phyloP scores from a whole-genome alignment of 1,140 invertebrate species.

The Drosophila teissieri region DNA sequence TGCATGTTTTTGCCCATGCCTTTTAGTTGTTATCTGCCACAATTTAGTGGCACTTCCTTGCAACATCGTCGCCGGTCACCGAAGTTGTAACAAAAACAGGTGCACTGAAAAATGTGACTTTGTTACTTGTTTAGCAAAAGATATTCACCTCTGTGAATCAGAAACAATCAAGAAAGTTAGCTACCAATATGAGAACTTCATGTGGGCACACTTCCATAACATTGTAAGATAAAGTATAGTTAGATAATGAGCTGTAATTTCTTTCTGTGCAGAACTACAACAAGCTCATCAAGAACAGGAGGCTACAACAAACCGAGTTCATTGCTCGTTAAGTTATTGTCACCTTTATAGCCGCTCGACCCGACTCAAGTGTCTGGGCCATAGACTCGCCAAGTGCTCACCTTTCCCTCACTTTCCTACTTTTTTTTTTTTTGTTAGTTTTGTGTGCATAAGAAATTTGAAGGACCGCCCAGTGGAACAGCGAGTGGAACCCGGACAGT shows the following conservation, averaged over 20 bases:
- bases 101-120: neutral
- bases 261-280: constrained; percentile 6
- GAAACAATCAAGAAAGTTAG: too few relatives aligned
- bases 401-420: constrained; percentile 27
- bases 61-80: constrained; percentile 71
- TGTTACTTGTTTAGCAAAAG: neutral
- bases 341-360: constrained; percentile 69
- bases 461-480: constrained; percentile 13
- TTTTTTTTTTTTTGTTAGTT: constrained; percentile 39
- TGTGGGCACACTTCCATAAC: too few relatives aligned
- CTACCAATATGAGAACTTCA: too few relatives aligned
- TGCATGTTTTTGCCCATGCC: constrained; percentile 37
- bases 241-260: neutral
- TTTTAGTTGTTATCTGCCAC: constrained; percentile 70
- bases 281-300: constrained; percentile 45
- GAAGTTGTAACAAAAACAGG: constrained; percentile 27
- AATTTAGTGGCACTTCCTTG: constrained; percentile 82
- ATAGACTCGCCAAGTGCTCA: constrained; percentile 63
- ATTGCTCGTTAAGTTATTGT: constrained; percentile 84
- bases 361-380: constrained; percentile 68
- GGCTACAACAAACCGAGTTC: constrained; percentile 56
- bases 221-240: too few relatives aligned
- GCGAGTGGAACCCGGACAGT: constrained; percentile 1
- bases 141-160: neutral
- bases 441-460: constrained; percentile 60